Conservation (phyloP, 1,140 invertebrate species). For the Hyles euphorbiae region DNA sequence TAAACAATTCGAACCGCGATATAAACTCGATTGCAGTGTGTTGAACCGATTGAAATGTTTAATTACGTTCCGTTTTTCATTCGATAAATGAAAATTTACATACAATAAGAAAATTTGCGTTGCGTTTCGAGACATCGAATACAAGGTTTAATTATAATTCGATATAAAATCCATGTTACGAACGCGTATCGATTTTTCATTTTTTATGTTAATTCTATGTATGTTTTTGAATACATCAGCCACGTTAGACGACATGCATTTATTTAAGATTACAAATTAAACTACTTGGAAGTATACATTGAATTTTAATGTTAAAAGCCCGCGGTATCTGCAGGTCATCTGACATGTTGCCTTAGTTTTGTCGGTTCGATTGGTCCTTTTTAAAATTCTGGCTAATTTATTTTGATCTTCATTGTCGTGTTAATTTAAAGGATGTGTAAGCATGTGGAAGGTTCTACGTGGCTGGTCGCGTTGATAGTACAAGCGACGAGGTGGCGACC, state of each 20-base stretch:
- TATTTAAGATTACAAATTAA: neutral
- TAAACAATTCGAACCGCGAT: constrained; percentile 6
- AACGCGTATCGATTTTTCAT: neutral
- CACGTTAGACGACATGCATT: neutral
- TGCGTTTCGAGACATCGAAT: no score
- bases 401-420: constrained; percentile 6
- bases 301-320: constrained; percentile 25
- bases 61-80: constrained; percentile 13
- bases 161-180: neutral
- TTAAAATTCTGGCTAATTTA: constrained; percentile 5
- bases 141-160: no score
- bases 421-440: constrained; percentile 16
- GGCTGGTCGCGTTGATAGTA: constrained; percentile 30
- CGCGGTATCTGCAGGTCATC: constrained; percentile 43
- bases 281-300: constrained; percentile 4
- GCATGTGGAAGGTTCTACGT: constrained; percentile 32
- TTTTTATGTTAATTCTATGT: neutral
- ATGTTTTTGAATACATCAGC: no score
- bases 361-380: constrained; percentile 8
- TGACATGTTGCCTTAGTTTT: constrained; percentile 24
- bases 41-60: constrained; percentile 20
- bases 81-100: constrained; percentile 18
- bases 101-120: constrained; percentile 19
- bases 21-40: neutral
- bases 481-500: constrained; percentile 49